Base-by-base conservation (phyloP, 1,140 invertebrate species). In the Drosophila paulistorum region DNA sequence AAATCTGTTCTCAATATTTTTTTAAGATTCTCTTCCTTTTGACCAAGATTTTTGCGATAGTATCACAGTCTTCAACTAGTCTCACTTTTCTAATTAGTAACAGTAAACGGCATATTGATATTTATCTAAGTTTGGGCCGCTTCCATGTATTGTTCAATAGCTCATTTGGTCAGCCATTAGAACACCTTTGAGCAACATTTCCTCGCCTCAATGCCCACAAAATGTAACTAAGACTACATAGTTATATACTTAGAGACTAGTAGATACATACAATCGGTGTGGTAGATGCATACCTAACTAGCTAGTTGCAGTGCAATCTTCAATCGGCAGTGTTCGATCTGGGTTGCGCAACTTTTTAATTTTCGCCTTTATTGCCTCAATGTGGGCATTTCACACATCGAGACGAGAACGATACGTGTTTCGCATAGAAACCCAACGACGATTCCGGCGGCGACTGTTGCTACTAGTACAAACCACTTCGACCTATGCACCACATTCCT, bases 91-190 rank as follows among this genome's bases (percentile, higher is more conserved):
- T 70, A 77, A 77, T 77, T 77, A 77, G 74, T 70, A 70, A 57
- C 66, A 68, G 71, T 41, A 51, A 69, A 59, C 13, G 54, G 65
- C 60, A 60, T 13, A 59, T 63, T 33, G 73, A 69, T 76, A 77
- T 77, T 74, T 58, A 70, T 76, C 74, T 70, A 39, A 55, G 39
- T 37, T 42, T 10, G 37, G 51, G 14, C 42, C 66, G 76, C 73
- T 77, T 77, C 74, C 74, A 77, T 74, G 54, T 74, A 77, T 77
- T 77, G 74, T 77, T 76, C 74, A 77, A 77, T 77, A 75, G 79
- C 79, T 72, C 54, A 69, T 82, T 85, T 87, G 82, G 79, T 69
- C 82, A 85, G 71, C 67, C 83, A 86, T 86, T 86, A 86, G 82
- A 86, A 86, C 83, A 86, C 83, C 83, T 86, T 86, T 83, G 33